Base-by-base conservation (phyloP, 2,797 vertebrate genomes). In the Molossus alvarezi region DNA sequence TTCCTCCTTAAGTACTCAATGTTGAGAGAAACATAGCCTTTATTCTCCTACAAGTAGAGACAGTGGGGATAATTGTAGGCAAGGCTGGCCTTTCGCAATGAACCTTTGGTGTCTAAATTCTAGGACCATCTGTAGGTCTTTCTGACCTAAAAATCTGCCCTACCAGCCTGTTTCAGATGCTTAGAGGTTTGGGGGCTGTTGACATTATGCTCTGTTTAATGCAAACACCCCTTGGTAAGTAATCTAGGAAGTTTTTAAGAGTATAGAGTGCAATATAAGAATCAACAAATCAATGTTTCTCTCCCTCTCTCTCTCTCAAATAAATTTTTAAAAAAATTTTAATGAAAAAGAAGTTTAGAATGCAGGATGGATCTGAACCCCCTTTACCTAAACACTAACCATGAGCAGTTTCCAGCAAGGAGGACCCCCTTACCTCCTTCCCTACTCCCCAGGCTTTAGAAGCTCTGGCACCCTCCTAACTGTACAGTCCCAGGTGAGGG, bases 231-330 rank as follows among this genome's bases (percentile, higher is more conserved):
- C 76, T 91, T 90, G 76, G 69, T 64, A 95, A 88, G 90, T 93
- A 77, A 93, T 85, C 73, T 71, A 88, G 73, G 79, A 97, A 72
- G 53, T 17, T 96, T 79, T 96, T 79, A 85, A 75, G 33, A 95
- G 51, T 67, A 67, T 17, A 18, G 65, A 67, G 65, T 33, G 8
- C 65, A 67, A 33, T 67, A 33, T 33, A 67, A 67, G 65, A 67
- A 67, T 18, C n/a, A 33, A 69, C n/a, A 69, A 37, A n/a, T 69
- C 20, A n/a, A 10, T 69, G 9, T 69, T 69, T 69, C n/a, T 37
- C 65, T 13, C 51, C n/a, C 55, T 53, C 51, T 55, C 15, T 55
- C 15, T 18, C 62, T 33, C n/a, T 67, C 17, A 33, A n/a, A 69
- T 45, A 5, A 45, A 45, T 45, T 45, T 45, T 3, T 3, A 5